Conservation (phyloP, 2,888 invertebrate species). For the Andrena chrysosceles region DNA sequence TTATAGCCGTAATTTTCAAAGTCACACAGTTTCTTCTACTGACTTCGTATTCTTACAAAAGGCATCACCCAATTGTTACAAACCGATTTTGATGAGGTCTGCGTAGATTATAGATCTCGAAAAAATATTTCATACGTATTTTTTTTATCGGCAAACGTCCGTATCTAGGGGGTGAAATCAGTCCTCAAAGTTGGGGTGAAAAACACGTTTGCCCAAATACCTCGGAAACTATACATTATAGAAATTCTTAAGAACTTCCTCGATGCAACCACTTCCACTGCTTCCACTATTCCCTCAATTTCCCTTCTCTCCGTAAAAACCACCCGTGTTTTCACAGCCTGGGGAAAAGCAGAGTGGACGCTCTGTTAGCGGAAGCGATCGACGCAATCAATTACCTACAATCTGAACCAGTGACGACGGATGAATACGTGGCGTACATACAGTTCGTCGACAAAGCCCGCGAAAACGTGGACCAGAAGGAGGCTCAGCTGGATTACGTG, state of each 20-base stretch:
- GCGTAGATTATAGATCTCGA: too few species aligned
- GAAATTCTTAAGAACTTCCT: not conserved
- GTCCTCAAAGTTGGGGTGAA: too few species aligned
- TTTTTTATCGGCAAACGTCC: too few species aligned
- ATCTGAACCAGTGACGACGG: conserved; percentile 89
- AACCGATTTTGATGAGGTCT: too few species aligned
- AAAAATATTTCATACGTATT: too few species aligned
- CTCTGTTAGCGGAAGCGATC: conserved; percentile 86
- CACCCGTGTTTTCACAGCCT: conserved; percentile 85
- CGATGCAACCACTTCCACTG: not conserved
- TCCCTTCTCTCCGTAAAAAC: not conserved
- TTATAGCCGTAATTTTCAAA: too few species aligned
- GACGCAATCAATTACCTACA: conserved; percentile 87
- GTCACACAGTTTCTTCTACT: too few species aligned
- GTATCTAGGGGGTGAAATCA: too few species aligned
- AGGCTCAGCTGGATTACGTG: conserved; percentile 91
- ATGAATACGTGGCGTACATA: conserved; percentile 90
- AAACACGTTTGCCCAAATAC: too few species aligned
- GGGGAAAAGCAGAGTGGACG: conserved; percentile 87
- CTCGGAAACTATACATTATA: too few species aligned
- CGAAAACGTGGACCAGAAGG: conserved; percentile 89
- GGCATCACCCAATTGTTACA: too few species aligned
- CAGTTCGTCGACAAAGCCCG: conserved; percentile 90
- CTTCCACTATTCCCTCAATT: not conserved
- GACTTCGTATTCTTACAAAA: too few species aligned